phyloP scores from a whole-genome alignment of 2,113 vertebrate species.

The Psittacus erithacus region DNA sequence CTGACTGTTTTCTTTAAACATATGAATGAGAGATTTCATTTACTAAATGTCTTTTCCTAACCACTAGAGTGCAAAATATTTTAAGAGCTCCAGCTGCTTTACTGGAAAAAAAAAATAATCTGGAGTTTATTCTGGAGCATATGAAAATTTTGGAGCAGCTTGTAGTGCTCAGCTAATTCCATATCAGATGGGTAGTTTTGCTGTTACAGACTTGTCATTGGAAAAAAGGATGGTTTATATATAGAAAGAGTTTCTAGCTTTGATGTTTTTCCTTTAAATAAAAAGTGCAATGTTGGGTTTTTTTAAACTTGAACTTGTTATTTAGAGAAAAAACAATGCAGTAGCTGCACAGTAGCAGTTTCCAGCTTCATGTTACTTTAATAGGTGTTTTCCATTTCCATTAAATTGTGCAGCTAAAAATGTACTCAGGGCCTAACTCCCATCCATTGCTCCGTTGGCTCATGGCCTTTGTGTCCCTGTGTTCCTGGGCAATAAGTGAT shows the following conservation, averaged over 20 bases:
- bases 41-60: conserved; percentile 24
- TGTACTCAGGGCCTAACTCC: not conserved
- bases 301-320: not conserved
- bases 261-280: not conserved
- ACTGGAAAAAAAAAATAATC: conserved; percentile 41
- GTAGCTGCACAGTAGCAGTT: not conserved
- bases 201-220: conserved; percentile 23
- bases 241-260: conserved; percentile 2
- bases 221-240: conserved; percentile 37
- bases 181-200: conserved; percentile 33
- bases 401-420: not conserved
- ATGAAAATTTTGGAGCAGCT: conserved; percentile 40
- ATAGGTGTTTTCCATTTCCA: not conserved
- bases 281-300: not conserved
- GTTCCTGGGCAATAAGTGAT: not conserved
- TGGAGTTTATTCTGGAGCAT: conserved; percentile 54
- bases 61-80: conserved; percentile 27
- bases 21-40: conserved; percentile 21
- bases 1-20: conserved; percentile 23
- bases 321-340: not conserved
- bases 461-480: not conserved
- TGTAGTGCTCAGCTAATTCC: conserved; percentile 30
- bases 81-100: conserved; percentile 45
- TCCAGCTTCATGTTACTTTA: conserved; percentile 8
- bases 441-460: not conserved